Percentiles rank a stretch among this genome's conserved stretches.
These are phyloP conservation scores for Cyclura pinguis DNA, from an alignment of 2,797 vertebrate species.

Conservation along the genomic window DNA sequence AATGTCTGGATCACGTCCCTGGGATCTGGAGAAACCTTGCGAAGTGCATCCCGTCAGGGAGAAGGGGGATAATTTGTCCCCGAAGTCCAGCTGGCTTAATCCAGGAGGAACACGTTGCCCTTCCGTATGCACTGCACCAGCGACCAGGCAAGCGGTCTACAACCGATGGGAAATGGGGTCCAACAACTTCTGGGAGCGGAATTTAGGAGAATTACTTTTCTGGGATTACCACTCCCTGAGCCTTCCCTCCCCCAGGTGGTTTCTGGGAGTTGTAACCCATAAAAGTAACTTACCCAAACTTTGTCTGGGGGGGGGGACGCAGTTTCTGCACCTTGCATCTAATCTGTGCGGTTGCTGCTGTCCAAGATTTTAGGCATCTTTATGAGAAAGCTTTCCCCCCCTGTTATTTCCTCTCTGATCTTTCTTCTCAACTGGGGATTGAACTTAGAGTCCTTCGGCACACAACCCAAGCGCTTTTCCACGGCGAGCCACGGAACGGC, in stretches of 20 bases:
- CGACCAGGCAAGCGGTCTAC: neutral
- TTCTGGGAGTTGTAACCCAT: too few species aligned
- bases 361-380: neutral
- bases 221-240: neutral
- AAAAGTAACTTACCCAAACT: neutral
- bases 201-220: neutral
- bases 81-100: too few species aligned
- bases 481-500: too few species aligned
- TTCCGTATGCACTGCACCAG: too few species aligned
- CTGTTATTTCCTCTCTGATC: neutral
- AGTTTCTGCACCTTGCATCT: too few species aligned
- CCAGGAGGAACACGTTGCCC: too few species aligned
- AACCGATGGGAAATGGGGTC: neutral
- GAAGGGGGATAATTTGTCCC: neutral
- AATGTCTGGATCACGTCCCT: neutral
- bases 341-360: too few species aligned
- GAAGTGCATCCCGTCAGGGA: accelerated
- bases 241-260: too few species aligned
- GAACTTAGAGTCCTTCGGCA: neutral
- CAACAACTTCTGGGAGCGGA: neutral
- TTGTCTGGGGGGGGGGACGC: too few species aligned
- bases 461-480: neutral
- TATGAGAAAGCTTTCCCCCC: neutral
- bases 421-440: too few species aligned
- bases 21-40: neutral